Conservation (phyloP, 2,888 invertebrate genomes). For the Archips crataeganus region DNA sequence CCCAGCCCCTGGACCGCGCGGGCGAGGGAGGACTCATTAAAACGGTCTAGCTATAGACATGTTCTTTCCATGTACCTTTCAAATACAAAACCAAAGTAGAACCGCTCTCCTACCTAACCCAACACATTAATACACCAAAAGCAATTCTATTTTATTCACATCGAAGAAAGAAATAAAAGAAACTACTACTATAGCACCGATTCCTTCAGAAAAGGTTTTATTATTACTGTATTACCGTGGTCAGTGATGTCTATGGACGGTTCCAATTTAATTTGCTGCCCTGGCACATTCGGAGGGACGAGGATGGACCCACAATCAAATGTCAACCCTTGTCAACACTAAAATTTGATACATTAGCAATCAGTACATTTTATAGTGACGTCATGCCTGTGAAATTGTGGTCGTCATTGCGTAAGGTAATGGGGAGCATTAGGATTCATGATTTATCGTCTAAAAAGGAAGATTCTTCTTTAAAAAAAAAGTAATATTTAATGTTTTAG, state of each 20-base stretch:
- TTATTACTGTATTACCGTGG: conserved; percentile 10
- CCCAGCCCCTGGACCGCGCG: no score
- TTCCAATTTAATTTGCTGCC: conserved; percentile 47
- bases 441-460: no score
- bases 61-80: no score
- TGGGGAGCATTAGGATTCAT: not conserved
- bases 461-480: no score
- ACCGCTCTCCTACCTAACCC: no score
- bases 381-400: not conserved
- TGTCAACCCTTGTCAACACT: conserved; percentile 52
- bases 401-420: not conserved
- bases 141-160: not conserved
- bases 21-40: no score
- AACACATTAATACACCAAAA: not conserved
- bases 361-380: conserved; percentile 3
- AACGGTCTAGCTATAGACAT: no score
- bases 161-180: not conserved
- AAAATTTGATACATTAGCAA: conserved; percentile 29
- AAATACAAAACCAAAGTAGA: no score
- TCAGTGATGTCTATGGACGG: conserved; percentile 23
- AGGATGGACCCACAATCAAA: conserved; percentile 17
- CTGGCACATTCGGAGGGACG: conserved; percentile 17
- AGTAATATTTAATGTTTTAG: no score
- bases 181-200: not conserved
- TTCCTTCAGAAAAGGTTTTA: not conserved